Evolutionary conservation across 2,888 invertebrate species (phyloP).

Genomic region (Agriopis leucophaearia): DNA sequence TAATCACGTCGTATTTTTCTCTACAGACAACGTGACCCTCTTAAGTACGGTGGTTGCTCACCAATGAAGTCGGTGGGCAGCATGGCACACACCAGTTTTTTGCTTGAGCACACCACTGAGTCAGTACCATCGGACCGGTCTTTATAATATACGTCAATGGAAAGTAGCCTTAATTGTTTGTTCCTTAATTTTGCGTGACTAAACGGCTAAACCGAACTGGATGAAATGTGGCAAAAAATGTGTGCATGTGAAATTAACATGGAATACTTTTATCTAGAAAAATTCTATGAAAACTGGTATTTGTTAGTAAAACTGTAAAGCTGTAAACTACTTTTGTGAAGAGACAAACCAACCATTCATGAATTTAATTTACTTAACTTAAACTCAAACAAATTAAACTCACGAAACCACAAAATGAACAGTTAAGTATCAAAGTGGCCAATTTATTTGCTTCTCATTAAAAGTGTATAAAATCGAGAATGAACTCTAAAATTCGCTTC

Average conservation of each 20-base stretch:
- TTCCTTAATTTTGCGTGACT: background rate
- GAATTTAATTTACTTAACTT: background rate
- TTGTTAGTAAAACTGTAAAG: background rate
- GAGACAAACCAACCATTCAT: background rate
- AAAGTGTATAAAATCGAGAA: conserved; percentile 33
- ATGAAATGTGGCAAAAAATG: background rate
- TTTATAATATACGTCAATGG: no score
- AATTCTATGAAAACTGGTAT: background rate
- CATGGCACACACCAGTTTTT: no score
- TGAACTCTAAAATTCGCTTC: conserved; percentile 30
- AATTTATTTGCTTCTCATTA: conserved; percentile 40
- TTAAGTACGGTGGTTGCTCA: no score
- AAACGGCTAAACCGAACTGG: background rate
- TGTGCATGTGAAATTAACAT: no score
- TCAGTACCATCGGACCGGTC: no score
- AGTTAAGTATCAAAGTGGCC: conserved; percentile 20
- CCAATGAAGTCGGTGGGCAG: no score
- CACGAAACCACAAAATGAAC: conserved; percentile 16
- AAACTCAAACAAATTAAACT: conserved; percentile 4
- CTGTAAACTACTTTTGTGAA: background rate
- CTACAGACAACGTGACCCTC: no score
- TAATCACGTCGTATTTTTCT: no score
- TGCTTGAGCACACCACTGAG: no score
- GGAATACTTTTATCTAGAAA: background rate
- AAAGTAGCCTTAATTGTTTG: no score